Conservation (phyloP, 2,797 vertebrate genomes). For the Pogonophryne albipinna region DNA sequence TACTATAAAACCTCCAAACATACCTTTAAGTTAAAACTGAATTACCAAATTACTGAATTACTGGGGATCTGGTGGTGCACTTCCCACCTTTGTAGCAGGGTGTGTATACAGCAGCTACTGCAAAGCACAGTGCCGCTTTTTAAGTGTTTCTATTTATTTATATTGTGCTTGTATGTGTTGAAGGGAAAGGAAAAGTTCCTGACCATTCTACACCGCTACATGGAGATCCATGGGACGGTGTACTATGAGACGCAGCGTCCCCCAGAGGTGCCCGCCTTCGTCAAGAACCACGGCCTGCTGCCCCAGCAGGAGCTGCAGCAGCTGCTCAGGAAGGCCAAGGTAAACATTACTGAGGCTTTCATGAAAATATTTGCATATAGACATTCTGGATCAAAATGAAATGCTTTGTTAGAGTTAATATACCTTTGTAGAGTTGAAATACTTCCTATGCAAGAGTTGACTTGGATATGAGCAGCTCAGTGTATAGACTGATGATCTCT, state of each 20-base stretch:
- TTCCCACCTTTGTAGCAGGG: too few relatives aligned
- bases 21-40: too few relatives aligned
- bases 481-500: neutral
- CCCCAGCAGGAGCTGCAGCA: constrained; percentile 97
- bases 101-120: neutral
- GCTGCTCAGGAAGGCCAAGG: constrained; percentile 95
- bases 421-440: constrained; percentile 3
- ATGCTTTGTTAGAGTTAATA: neutral
- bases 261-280: constrained; percentile 93
- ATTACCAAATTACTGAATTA: too few relatives aligned
- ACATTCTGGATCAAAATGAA: neutral
- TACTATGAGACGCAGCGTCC: constrained; percentile 95
- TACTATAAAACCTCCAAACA: too few relatives aligned
- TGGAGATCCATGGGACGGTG: constrained; percentile 97
- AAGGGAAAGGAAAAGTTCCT: constrained; percentile 95
- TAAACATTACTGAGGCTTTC: constrained; percentile 43
- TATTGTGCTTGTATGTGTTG: neutral
- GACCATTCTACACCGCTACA: constrained; percentile 91
- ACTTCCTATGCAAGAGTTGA: neutral
- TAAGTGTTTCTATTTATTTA: neutral
- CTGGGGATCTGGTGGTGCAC: too few relatives aligned
- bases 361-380: neutral
- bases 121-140: neutral
- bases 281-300: constrained; percentile 97
- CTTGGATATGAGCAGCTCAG: constrained; percentile 12